These are phyloP conservation scores for Colletes latitarsis DNA, from an alignment of 1,140 invertebrate species.

Conservation along the genomic window DNA sequence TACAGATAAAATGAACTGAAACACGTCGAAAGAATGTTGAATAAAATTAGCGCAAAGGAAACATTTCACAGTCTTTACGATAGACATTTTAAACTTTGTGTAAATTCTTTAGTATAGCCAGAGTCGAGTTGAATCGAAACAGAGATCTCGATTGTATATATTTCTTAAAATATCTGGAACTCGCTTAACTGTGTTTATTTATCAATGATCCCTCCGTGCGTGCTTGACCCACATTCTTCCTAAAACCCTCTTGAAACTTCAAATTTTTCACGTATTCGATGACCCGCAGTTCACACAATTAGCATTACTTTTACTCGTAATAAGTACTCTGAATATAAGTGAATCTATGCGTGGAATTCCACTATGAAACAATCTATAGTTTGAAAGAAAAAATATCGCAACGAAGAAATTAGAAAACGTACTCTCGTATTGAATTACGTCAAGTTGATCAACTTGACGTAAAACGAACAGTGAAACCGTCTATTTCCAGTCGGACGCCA, in stretches of 20 bases:
- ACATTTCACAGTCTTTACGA: not conserved
- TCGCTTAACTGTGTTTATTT: constrained; percentile 7
- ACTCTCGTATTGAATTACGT: not conserved
- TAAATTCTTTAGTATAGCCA: not conserved
- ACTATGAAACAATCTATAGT: no score
- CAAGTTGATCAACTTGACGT: not conserved
- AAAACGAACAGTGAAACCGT: constrained; percentile 42
- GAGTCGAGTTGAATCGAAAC: not conserved
- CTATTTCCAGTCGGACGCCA: constrained; percentile 43
- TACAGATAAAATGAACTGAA: no score
- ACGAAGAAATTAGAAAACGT: not conserved
- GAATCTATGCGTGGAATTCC: no score
- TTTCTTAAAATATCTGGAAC: not conserved
- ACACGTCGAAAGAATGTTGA: no score
- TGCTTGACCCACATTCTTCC: not conserved
- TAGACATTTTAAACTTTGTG: not conserved
- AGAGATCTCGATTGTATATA: not conserved
- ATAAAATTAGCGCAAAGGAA: not conserved
- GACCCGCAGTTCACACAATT: no score
- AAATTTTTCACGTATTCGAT: not conserved
- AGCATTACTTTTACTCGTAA: no score
- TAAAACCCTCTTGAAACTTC: not conserved
- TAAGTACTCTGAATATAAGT: no score
- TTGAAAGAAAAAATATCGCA: not conserved
- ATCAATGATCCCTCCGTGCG: not conserved